Base-by-base conservation (phyloP, 2,113 vertebrate species). In the Chamaea fasciata region DNA sequence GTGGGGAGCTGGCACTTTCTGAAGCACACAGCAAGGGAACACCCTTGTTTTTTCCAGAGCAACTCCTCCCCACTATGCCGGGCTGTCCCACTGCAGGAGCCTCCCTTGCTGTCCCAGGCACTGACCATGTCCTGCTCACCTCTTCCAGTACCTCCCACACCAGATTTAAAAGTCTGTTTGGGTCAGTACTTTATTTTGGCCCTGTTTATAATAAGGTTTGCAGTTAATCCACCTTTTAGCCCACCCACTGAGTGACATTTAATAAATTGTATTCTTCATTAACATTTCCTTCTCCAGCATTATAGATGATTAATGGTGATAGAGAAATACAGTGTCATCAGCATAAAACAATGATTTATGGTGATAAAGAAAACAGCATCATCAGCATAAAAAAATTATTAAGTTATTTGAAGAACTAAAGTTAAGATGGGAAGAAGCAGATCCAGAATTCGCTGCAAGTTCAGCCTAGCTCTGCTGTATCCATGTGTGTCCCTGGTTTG, bases 291-390 rank as follows among this genome's bases (percentile, higher is more conserved):
- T 94, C 92, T 94, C 67, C 31, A 83, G 81, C 35, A 44, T 93
- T 89, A 87, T 46, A 76, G 63, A 90, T 95, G 95, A 97, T 96
- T 96, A 95, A 97, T 96, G 81, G 83, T 55, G 39, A 95, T 87
- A 85, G 57, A 92, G 87, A 83, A 95, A 92, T 71, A 90, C 53
- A 53, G 55, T 96, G 91, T 89, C 94, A 95, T 95, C 96, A 95
- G 94, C 94, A 94, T 87, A 91, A 94, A 95, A 62, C 74, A 75
- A 77, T 97, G 95, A 96, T 96, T 95, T 95, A 97, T 95, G 80
- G 52, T 73, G 65, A 94, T 93, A 77, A 91, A 84, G 79, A 84
- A 92, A 90, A 55, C 33, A n/a, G 73, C 13, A 2, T 50, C 70
- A 91, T 93, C 90, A 93, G 94, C 96, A 70, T 57, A n/a, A 87